Percentiles rank a stretch among this genome's conserved stretches.
These are phyloP conservation scores for Tiaroga cobitis DNA, from an alignment of 2,797 vertebrate genomes.

Conservation along the genomic window DNA sequence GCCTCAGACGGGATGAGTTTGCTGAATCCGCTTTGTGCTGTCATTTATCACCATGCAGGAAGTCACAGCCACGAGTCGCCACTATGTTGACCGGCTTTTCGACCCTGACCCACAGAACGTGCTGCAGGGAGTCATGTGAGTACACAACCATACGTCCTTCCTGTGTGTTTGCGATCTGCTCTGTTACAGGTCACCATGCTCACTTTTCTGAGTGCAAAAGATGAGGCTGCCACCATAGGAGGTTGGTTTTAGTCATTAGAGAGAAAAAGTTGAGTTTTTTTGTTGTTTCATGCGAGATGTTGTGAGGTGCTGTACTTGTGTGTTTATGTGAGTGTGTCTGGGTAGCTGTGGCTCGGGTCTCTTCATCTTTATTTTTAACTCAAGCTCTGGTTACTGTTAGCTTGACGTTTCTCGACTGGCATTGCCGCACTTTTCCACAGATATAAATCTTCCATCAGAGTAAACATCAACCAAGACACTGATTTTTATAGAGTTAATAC, in stretches of 20 bases:
- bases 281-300: neutral
- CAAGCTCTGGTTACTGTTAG: slow-evolving; percentile 74
- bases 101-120: slow-evolving; percentile 99
- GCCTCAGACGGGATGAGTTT: slow-evolving; percentile 24
- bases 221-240: neutral
- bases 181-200: neutral
- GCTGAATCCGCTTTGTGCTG: slow-evolving; percentile 48
- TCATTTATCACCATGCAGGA: slow-evolving; percentile 82
- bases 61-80: slow-evolving; percentile 97
- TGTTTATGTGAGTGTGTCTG: slow-evolving; percentile 39
- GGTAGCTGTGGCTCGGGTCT: slow-evolving; percentile 52
- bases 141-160: slow-evolving; percentile 56
- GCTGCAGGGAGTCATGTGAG: slow-evolving; percentile 99
- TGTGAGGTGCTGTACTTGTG: neutral
- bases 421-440: slow-evolving; percentile 71
- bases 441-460: slow-evolving; percentile 11
- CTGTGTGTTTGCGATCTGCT: neutral
- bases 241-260: neutral
- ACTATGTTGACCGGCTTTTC: slow-evolving; percentile 98
- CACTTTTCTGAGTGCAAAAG: neutral
- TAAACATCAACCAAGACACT: neutral
- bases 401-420: slow-evolving; percentile 61
- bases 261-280: neutral
- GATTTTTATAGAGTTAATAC: neutral
- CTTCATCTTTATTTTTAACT: slow-evolving; percentile 79